A percentile compares a stretch with the other conserved stretches of the same genome.
phyloP scores from a whole-genome alignment of 2,888 invertebrate genomes.

The Heliconius charithonia region DNA sequence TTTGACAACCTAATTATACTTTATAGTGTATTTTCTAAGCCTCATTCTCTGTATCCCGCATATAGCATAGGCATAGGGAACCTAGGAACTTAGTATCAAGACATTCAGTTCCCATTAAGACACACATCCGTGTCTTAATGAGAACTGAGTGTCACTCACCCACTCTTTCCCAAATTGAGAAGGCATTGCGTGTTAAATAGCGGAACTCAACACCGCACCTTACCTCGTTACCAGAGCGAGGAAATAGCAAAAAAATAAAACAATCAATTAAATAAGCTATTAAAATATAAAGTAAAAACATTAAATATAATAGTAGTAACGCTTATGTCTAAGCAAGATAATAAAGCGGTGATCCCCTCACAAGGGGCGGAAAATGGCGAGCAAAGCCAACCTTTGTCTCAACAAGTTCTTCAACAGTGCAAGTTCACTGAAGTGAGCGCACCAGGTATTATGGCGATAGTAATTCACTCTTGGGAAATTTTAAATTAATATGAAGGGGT shows the following conservation, averaged over 20 bases:
- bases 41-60: no score
- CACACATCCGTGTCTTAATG: no score
- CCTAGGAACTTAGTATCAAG: no score
- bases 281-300: background rate
- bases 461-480: background rate
- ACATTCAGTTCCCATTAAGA: no score
- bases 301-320: background rate
- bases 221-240: no score
- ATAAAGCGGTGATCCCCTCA: conserved; percentile 13
- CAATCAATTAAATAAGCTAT: no score
- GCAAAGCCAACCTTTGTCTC: conserved; percentile 26
- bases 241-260: no score
- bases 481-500: background rate
- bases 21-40: background rate
- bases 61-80: no score
- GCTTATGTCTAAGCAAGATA: background rate
- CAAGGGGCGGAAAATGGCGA: conserved; percentile 18
- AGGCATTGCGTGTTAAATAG: no score
- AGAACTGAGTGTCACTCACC: no score
- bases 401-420: conserved; percentile 24
- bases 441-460: background rate
- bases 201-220: no score
- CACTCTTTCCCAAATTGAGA: no score
- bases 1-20: background rate
- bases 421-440: conserved; percentile 6